Conservation (phyloP, 2,888 invertebrate species). For the Lithodes maja region DNA sequence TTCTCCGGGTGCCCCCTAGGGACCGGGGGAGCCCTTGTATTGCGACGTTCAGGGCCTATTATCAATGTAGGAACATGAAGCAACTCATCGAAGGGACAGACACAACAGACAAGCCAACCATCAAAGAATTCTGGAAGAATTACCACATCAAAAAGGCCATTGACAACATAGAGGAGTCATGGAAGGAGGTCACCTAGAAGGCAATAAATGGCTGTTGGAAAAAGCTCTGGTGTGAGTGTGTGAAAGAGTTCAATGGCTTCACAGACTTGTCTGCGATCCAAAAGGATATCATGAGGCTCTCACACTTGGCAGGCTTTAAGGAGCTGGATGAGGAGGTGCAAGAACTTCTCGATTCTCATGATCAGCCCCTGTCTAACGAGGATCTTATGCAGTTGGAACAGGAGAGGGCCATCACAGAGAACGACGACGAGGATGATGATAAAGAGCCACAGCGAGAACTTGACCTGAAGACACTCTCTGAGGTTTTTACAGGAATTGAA, state of each 20-base stretch:
- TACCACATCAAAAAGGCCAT: constrained; percentile 13
- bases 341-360: not conserved
- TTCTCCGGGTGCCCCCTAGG: too few relatives aligned
- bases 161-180: not conserved
- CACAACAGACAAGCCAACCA: not conserved
- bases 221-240: not conserved
- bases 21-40: not conserved
- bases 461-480: not conserved
- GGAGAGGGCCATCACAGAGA: not conserved
- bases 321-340: not conserved
- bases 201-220: not conserved
- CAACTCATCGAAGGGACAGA: not conserved
- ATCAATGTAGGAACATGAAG: not conserved
- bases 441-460: not conserved
- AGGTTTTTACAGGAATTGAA: not conserved
- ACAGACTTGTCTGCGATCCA: not conserved
- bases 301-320: not conserved
- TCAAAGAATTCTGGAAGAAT: not conserved
- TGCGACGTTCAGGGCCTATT: not conserved
- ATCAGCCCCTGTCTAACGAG: not conserved
- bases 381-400: not conserved
- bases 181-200: constrained; percentile 1
- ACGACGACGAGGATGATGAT: not conserved
- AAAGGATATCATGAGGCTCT: not conserved
- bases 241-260: not conserved